Evolutionary conservation across 1,140 invertebrate species (phyloP).

Genomic region (Liolophura sinensis): DNA sequence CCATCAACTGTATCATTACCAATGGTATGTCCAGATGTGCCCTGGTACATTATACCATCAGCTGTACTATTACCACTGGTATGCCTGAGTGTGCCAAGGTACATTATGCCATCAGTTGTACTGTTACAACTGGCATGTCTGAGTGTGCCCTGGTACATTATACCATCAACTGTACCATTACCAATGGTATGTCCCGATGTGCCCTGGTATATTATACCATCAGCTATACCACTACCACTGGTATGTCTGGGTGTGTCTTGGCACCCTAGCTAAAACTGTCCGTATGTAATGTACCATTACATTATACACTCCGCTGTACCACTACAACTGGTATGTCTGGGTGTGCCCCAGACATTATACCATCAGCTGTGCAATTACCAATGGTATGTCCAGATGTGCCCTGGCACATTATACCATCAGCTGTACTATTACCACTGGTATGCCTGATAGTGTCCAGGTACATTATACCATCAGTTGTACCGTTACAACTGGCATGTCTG

Average conservation of each 20-base stretch:
- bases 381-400: too few species aligned
- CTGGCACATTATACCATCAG: too few species aligned
- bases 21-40: conserved; percentile 95
- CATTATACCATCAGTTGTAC: too few species aligned
- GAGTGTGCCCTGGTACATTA: conserved; percentile 69
- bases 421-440: conserved; percentile 73
- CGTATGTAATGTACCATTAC: conserved; percentile 39
- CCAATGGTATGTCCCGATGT: conserved; percentile 98
- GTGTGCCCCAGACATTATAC: conserved; percentile 80
- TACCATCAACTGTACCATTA: conserved; percentile 17
- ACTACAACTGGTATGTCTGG: conserved; percentile 91
- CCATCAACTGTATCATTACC: conserved; percentile 60
- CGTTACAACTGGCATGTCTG: conserved; percentile 88
- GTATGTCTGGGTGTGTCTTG: conserved; percentile 93
- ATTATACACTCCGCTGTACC: too few species aligned
- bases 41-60: too few species aligned
- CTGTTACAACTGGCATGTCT: conserved; percentile 88
- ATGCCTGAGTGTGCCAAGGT: conserved; percentile 84
- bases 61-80: conserved; percentile 73
- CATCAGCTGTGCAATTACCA: conserved; percentile 52
- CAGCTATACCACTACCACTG: conserved; percentile 66
- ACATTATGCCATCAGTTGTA: too few species aligned
- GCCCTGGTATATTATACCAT: conserved; percentile 26
- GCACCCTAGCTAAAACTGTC: conserved; percentile 66
- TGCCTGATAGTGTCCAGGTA: conserved; percentile 73